Percentiles rank a stretch among this genome's conserved stretches.
These are phyloP conservation scores for Machaerirhynchus nigripectus DNA, from an alignment of 2,113 vertebrate species.

Conservation along the genomic window DNA sequence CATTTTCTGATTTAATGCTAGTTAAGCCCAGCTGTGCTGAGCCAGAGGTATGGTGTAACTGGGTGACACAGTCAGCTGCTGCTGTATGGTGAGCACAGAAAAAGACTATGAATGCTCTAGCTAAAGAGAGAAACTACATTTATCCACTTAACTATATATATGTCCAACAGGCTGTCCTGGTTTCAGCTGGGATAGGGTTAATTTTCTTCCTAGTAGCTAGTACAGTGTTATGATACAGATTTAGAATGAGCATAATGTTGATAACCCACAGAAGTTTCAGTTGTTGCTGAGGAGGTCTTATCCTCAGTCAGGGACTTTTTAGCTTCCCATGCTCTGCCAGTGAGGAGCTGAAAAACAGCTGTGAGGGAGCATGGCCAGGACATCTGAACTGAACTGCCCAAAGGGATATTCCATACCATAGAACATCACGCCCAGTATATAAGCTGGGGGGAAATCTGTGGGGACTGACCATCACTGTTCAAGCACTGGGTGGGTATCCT, in stretches of 20 bases:
- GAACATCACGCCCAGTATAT: background rate
- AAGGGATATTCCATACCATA: background rate
- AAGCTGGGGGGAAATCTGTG: background rate
- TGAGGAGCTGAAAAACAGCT: background rate
- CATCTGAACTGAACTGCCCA: background rate
- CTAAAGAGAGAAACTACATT: fast-evolving
- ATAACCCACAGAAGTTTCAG: background rate
- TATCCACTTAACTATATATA: background rate
- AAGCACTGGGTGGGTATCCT: background rate
- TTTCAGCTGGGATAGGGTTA: background rate
- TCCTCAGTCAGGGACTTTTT: background rate
- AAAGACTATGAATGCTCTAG: background rate
- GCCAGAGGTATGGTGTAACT: background rate
- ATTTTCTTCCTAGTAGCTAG: background rate
- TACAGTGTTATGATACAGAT: background rate
- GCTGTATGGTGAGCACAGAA: background rate
- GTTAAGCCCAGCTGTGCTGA: background rate
- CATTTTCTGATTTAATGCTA: background rate
- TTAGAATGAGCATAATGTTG: background rate
- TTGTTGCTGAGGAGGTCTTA: background rate
- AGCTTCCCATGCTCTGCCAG: background rate
- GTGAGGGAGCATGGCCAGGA: background rate
- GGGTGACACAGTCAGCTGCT: background rate
- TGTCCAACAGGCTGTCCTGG: background rate
- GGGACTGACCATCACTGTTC: background rate